Conservation (phyloP, 2,888 invertebrate species). For the Hemicrepidius hirtus region DNA sequence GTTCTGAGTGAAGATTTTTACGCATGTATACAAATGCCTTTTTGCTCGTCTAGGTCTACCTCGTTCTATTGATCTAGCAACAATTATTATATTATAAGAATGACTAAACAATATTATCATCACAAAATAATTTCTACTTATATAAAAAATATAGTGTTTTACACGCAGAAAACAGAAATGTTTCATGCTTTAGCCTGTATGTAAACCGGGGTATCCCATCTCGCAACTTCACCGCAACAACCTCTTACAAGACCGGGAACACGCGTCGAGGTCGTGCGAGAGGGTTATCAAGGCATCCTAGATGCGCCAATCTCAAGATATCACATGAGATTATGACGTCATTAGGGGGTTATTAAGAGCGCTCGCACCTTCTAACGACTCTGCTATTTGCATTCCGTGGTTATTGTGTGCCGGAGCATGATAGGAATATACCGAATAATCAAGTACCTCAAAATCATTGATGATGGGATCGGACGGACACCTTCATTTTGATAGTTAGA, state of each 20-base stretch:
- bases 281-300: conserved; percentile 58
- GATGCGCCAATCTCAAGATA: conserved; percentile 63
- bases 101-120: too few species aligned
- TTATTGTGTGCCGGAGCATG: conserved; percentile 56
- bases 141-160: too few species aligned
- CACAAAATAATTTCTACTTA: too few species aligned
- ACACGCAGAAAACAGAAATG: conserved; percentile 12
- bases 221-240: conserved; percentile 51
- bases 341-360: conserved; percentile 65
- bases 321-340: conserved; percentile 66
- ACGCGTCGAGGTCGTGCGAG: conserved; percentile 50
- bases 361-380: conserved; percentile 63
- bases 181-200: not conserved
- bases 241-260: conserved; percentile 53
- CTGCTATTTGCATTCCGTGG: conserved; percentile 63
- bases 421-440: conserved; percentile 53
- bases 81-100: too few species aligned
- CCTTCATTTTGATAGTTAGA: conserved; percentile 3
- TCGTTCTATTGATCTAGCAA: too few species aligned
- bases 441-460: conserved; percentile 36
- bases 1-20: too few species aligned
- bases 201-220: conserved; percentile 18
- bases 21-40: too few species aligned
- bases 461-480: conserved; percentile 25
- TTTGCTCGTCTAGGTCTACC: too few species aligned